Base-by-base conservation (phyloP, 2,797 vertebrate species). In the Onychomys torridus region DNA sequence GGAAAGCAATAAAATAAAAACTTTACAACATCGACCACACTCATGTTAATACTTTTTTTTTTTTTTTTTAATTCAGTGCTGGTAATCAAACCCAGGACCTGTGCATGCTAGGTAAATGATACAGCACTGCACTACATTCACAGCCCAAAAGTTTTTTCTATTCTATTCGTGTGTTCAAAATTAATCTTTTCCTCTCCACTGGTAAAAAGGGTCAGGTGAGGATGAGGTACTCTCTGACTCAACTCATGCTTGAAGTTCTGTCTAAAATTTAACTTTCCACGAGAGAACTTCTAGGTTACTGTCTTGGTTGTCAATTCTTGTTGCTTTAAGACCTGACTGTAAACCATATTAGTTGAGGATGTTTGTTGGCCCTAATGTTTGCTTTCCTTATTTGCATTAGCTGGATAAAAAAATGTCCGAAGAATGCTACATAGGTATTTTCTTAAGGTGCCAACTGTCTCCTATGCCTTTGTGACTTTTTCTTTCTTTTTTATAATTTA, bases 251-350 rank as follows among this genome's bases (percentile, higher is more conserved):
- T 75, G 49, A 94, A 83, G 81, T 43, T 94, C 37, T 43, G 88
- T 92, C 81, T 95, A 81, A 86, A 95, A 69, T 82, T 90, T 84
- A 90, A 93, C 55, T 96, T 91, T 82, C 79, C 40, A 78, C 77
- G 86, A 46, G 67, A 91, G 40, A 91, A 89, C 61, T 46, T 52
- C 14, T 34, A 87, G 40, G 46, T 67, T 89, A 49, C 88, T 86
- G 90, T 87, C 79, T 61, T 90, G 65, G 27, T 57, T 78, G 86
- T 59, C 85, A 43, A 46, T 19, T 79, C 77, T 63, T 11, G 81
- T 13, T 65, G 78, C 94, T 89, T 79, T 29, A 23, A 94, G 77
- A 46, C 59, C 55, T 37, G 57, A 57, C 0, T 32, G 43, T 29
- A 82, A 82, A 57, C 0, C 17, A 59, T 37, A 46, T 65, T 40